Conservation (phyloP, 2,888 invertebrate species). For the Margaritifera margaritifera region DNA sequence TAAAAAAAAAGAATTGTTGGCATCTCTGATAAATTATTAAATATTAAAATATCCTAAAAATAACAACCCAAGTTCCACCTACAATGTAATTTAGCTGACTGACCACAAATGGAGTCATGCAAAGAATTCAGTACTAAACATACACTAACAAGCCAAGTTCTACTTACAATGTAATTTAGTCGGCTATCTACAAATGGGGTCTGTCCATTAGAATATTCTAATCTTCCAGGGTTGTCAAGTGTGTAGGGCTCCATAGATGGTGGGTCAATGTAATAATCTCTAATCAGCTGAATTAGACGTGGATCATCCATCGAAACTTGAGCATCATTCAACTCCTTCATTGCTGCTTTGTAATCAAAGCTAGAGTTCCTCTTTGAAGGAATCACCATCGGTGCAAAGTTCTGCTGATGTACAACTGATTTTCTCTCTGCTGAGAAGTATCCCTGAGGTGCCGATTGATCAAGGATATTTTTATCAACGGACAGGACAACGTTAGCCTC, state of each 20-base stretch:
- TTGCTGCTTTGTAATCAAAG: conserved; percentile 28
- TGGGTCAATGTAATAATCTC: conserved; percentile 39
- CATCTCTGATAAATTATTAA: too few species aligned
- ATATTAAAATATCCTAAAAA: too few species aligned
- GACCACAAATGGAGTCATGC: too few species aligned
- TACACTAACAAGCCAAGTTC: too few species aligned
- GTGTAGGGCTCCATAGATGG: conserved; percentile 38
- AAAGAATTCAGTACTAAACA: too few species aligned
- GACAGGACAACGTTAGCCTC: too few species aligned
- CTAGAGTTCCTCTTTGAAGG: conserved; percentile 17
- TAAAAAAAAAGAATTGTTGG: too few species aligned
- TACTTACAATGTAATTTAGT: conserved; percentile 41
- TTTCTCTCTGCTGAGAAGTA: conserved; percentile 17
- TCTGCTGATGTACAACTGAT: conserved; percentile 19
- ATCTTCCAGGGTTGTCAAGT: conserved; percentile 27
- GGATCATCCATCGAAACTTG: conserved; percentile 33
- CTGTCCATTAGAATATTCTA: conserved; percentile 47
- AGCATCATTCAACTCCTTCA: conserved; percentile 34
- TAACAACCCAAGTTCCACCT: too few species aligned
- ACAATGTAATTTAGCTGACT: too few species aligned
- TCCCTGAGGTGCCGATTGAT: neutral
- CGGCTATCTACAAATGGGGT: conserved; percentile 46
- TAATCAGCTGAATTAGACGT: conserved; percentile 32
- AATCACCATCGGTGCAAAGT: conserved; percentile 25
- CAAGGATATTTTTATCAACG: too few species aligned